A percentile compares a stretch with the other conserved stretches of the same genome.
phyloP scores from a whole-genome alignment of 2,113 vertebrate species.

The Odocoileus hemionus region DNA sequence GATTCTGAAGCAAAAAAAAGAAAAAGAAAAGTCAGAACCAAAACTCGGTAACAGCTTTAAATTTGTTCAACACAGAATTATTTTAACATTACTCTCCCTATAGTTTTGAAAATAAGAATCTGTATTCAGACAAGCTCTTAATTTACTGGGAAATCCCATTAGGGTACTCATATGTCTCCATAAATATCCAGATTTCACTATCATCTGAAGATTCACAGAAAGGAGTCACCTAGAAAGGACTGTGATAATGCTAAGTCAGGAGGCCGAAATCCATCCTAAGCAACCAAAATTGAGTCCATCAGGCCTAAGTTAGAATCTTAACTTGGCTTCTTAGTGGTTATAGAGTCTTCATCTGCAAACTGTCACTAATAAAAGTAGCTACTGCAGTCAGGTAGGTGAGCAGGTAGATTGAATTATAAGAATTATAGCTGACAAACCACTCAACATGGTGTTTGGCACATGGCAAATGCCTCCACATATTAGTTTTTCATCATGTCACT shows the following conservation, averaged over 20 bases:
- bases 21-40: neutral
- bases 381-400: neutral
- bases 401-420: neutral
- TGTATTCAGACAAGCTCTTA: neutral
- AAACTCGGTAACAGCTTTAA: conserved; percentile 25
- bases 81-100: neutral
- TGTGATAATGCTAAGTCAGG: neutral
- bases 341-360: neutral
- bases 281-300: neutral
- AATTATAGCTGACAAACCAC: neutral
- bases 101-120: neutral
- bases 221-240: neutral
- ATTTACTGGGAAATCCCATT: neutral
- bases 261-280: neutral
- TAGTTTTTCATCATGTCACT: neutral
- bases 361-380: neutral
- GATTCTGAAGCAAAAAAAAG: neutral
- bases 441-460: neutral
- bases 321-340: neutral
- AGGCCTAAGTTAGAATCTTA: neutral
- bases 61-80: conserved; percentile 18
- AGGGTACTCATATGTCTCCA: neutral
- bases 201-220: neutral
- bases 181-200: neutral
- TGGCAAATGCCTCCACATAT: neutral